Evolutionary conservation across 2,797 vertebrate species (phyloP), one percentile per base, ranked within the genome.

Genomic region (Anas bahamensis): DNA sequence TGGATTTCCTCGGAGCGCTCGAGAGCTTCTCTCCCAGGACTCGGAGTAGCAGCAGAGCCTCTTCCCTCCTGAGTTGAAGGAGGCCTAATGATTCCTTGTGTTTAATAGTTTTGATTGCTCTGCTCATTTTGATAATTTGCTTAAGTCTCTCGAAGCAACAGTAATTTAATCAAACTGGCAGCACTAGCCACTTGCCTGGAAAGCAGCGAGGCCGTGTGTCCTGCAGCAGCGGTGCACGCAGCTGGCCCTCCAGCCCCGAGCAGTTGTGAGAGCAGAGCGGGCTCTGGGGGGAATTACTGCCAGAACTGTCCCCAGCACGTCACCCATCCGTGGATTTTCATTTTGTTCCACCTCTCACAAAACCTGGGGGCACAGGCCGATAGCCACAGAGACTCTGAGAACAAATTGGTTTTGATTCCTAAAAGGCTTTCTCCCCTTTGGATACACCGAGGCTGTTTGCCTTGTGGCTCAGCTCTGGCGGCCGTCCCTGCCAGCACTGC

Each of bases 81-180:
- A 81, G 46, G 42, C 21, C 9, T 59, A 35, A 13, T 26, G 23
- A 63, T 75, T 90, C 71, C 56, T 82, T 60, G 42, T 66, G 46
- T 81, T 28, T 69, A 77, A 53, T 65, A 75, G 59, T 65, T 91
- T 88, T 52, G 56, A 82, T 93, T 85, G 64, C 56, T 92, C 46
- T 88, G 63, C 66, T 94, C 73, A 6, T 89, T 72, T 83, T 74
- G 83, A 23, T 89, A 89, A 81, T 75, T 87, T 65, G 15, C 29
- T 96, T 55, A 83, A 93, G 89, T 52, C 21, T 88, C 48, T 81
- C n/a, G 28, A 35, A 88, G 59, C 61, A 87, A 61, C 70, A 86
- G 79, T 89, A 89, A 88, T 89, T 63, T 65, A 86, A 93, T 89
- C 37, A 72, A 81, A 88, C 15, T 48, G 55, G 59, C 64, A 76